Conservation (phyloP, 2,888 invertebrate genomes). For the Yponomeuta sedellus region DNA sequence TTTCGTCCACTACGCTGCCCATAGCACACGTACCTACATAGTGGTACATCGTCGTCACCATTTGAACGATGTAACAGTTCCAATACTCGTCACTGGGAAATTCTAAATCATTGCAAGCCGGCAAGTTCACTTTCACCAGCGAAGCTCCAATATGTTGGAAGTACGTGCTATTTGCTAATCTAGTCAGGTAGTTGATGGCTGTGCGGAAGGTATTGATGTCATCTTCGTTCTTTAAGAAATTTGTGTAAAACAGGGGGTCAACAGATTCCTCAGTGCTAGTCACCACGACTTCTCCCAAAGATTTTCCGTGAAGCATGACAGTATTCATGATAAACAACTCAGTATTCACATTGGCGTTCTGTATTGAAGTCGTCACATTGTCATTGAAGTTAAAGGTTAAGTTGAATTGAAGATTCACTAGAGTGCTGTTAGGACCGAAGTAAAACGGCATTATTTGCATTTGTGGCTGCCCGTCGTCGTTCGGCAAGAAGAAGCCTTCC, state of each 20-base stretch:
- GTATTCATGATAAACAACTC: neutral
- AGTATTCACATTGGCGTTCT: neutral
- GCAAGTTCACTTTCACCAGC: conserved; percentile 53
- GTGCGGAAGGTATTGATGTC: neutral
- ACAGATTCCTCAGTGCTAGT: neutral
- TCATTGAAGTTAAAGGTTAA: neutral
- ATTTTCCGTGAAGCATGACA: conserved; percentile 11
- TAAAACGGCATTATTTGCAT: too few relatives aligned
- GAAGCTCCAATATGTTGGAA: conserved; percentile 53
- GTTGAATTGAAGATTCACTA: too few relatives aligned
- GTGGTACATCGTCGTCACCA: conserved; percentile 7
- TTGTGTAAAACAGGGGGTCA: neutral
- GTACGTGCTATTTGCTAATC: conserved; percentile 44
- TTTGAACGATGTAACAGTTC: conserved; percentile 64
- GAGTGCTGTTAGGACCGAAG: too few relatives aligned
- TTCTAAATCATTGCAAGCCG: conserved; percentile 54
- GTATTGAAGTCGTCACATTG: neutral
- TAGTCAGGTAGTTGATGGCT: neutral
- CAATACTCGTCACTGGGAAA: conserved; percentile 76
- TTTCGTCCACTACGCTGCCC: conserved; percentile 16
- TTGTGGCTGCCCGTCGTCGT: neutral
- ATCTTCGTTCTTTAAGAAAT: neutral
- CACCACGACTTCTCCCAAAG: conserved; percentile 1
- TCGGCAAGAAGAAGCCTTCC: neutral
- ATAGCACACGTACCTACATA: conserved; percentile 3